Percentiles rank a stretch among this genome's conserved stretches.
Evolutionary conservation across 2,888 invertebrate species (phyloP).

Genomic region (Drosophila longiperda): DNA sequence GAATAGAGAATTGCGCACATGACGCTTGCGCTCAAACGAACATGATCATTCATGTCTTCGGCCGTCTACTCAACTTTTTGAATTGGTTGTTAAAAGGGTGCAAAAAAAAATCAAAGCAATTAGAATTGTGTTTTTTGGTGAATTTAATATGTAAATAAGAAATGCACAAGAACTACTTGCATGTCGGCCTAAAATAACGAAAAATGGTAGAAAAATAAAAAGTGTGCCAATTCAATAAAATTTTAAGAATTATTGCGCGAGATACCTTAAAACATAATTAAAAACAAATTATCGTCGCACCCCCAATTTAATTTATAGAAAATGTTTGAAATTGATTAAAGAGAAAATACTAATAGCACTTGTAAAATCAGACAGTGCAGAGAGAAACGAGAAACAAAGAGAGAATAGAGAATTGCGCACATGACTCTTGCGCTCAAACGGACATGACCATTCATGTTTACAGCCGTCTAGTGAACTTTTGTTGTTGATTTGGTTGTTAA

Average conservation of each 20-base stretch:
- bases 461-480: neutral
- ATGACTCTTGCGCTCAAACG: slow-evolving; percentile 20
- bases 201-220: slow-evolving; percentile 13
- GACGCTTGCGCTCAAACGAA: no score
- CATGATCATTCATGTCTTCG: no score
- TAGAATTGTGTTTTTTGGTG: no score
- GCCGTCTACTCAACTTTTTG: no score
- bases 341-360: neutral
- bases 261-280: neutral
- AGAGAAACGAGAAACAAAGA: neutral
- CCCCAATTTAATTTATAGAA: neutral
- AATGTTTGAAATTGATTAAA: neutral
- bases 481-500: slow-evolving; percentile 5
- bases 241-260: neutral
- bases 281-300: neutral
- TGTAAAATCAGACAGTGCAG: slow-evolving; percentile 22
- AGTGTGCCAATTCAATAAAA: neutral
- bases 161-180: no score
- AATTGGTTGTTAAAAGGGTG: no score
- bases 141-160: no score
- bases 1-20: no score
- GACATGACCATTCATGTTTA: slow-evolving; percentile 58
- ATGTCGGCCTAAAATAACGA: neutral
- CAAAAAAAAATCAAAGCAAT: no score
- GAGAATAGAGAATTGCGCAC: slow-evolving; percentile 15